Evolutionary conservation across 2,113 vertebrate species (phyloP).

Genomic region (Mustelus asterias): DNA sequence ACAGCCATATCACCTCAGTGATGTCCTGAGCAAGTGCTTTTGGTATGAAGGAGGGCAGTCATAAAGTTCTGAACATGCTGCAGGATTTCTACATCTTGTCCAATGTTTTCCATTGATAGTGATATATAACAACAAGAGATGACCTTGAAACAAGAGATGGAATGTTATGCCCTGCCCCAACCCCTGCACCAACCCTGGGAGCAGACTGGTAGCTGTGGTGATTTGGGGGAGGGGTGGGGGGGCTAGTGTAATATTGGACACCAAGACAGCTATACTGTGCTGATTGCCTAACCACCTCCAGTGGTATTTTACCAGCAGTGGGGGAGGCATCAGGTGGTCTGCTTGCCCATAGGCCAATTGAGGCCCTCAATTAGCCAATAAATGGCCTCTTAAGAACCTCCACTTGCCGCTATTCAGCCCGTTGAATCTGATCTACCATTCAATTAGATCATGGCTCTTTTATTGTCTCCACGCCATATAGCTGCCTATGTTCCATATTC

Average conservation of each 20-base stretch:
- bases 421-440: neutral
- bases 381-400: neutral
- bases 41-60: neutral
- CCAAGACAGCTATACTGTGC: neutral
- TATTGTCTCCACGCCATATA: neutral
- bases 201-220: neutral
- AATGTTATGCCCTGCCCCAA: neutral
- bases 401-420: neutral
- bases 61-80: neutral
- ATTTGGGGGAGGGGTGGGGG: neutral
- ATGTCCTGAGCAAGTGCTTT: neutral
- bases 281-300: neutral
- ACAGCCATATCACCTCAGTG: neutral
- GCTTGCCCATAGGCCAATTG: neutral
- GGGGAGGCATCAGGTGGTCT: neutral
- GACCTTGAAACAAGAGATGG: neutral
- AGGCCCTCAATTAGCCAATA: neutral
- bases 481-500: neutral
- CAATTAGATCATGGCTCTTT: neutral
- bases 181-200: neutral
- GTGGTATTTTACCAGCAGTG: neutral
- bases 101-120: neutral
- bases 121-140: neutral
- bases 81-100: neutral
- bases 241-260: too few relatives aligned